phyloP scores from a whole-genome alignment of 2,888 invertebrate species.

The Brachyptera putata region DNA sequence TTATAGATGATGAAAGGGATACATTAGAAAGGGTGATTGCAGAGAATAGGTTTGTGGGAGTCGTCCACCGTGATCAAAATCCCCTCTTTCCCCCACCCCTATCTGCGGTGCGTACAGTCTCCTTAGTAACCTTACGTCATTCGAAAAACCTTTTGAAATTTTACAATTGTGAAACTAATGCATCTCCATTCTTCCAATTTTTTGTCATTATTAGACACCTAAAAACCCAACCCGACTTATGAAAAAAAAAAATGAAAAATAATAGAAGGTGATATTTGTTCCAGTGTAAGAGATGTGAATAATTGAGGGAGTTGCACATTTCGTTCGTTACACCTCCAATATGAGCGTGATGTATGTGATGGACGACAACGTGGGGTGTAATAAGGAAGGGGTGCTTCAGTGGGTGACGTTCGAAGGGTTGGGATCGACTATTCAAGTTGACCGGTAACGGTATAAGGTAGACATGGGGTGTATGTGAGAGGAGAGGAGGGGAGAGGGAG shows the following conservation, averaged over 20 bases:
- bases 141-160: constrained; percentile 4
- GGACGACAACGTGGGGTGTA: no score
- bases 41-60: constrained; percentile 3
- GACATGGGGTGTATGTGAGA: not conserved
- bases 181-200: not conserved
- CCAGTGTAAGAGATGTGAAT: no score
- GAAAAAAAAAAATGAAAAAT: no score
- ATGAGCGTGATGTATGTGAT: no score
- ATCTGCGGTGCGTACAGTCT: not conserved
- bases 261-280: no score
- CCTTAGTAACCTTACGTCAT: not conserved
- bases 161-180: constrained; percentile 11
- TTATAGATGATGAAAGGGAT: not conserved
- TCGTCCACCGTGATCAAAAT: not conserved
- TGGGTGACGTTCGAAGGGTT: not conserved
- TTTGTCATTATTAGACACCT: not conserved
- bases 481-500: not conserved
- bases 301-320: no score
- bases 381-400: not conserved
- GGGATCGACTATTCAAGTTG: not conserved
- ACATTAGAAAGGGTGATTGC: constrained; percentile 7
- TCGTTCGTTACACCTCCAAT: no score
- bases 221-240: no score
- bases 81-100: not conserved
- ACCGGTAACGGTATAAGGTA: not conserved